Evolutionary conservation across 2,888 invertebrate genomes (phyloP), one percentile per base, ranked within the genome.

Genomic region (Stratiomys singularior): DNA sequence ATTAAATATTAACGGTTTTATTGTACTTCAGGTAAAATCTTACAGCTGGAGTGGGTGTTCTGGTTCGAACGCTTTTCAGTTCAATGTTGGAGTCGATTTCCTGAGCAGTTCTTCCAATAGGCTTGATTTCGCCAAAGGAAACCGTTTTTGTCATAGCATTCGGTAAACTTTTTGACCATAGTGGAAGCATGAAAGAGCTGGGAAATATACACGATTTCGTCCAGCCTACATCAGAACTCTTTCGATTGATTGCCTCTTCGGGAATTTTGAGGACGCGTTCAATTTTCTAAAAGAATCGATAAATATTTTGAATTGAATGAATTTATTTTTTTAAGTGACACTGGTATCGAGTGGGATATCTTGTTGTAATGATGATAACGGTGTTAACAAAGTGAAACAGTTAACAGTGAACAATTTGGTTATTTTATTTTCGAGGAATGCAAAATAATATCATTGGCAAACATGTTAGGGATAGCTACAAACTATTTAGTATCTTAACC

Each of bases 51-150:
- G 87, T 87, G 7, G 86, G 84, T 1, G 81, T 80, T 3, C 87
- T 82, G 28, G 82, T 83, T 1, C 77, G 66, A 27, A 83, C 83
- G 3, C 82, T 76, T 30, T 84, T 83, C 0, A 87, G 76, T 44
- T 76, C 60, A n/a, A 83, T 84, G 82, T n/a, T 46, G n/a, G 77
- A 46, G 37, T 84, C 83, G 67, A 83, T 82, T 25, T 67, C 2
- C 77, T 86, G 86, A 76, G 86, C 84, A 11, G 85, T 83, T 47
- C 82, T 81, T 18, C 87, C 87, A 80, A 87, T 86, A 7, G 84
- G 82, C 27, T 81, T 80, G 3, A 84, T 82, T 0, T 82, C 82
- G 21, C 77, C 83, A 52, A 86, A 87, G 0, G 86, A 84, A 0
- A 87, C 87, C 23, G 81, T 30, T 77, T 80, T 11, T 81, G 81